Base-by-base conservation (phyloP, 2,113 vertebrate species). In the Stercorarius parasiticus region DNA sequence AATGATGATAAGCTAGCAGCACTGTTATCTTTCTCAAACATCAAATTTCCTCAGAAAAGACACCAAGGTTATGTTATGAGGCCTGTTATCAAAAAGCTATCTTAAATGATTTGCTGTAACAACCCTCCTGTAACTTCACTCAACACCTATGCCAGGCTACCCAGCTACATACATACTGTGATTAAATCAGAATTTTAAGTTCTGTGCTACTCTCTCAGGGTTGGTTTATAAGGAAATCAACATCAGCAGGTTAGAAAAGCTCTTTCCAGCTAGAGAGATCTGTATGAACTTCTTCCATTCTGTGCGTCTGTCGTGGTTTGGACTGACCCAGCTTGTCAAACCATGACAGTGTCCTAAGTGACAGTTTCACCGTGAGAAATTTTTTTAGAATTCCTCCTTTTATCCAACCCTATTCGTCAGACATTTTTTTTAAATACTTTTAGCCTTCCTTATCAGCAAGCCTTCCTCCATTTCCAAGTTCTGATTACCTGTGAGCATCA, bases 11-110 rank as follows among this genome's bases (percentile, higher is more conserved):
- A 90, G 6, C 5, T 42, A 53, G 30, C 49, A 90, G 25, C 40
- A 47, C 20, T 25, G 22, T 77, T 91, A 85, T 73, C 74, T 58
- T 80, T 91, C 82, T 91, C 40, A 82, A 89, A 47, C 18, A 94
- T 88, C n/a, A 90, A 6, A 88, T 82, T 90, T 82, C 38, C 27
- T 79, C n/a, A 66, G 90, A 94, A 91, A 56, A 69, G 27, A 76
- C 16, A 65, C 7, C 16, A 49, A 38, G 22, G 4, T 80, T 92
- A 67, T 22, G 26, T 49, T 69, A 49, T 3, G 2, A 94, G 17
- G 30, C 12, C 10, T 85, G 26, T 72, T 85, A 72, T 21, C 7
- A 7, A 84, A 91, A 82, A 93, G 36, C 5, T 25, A 6, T 70
- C 43, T 76, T 79, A 45, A 95, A 85, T 47, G 0, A 64, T 64